Evolutionary conservation across 2,888 invertebrate genomes (phyloP), one percentile per base, ranked within the genome.

Genomic region (Parelbella ahira): DNA sequence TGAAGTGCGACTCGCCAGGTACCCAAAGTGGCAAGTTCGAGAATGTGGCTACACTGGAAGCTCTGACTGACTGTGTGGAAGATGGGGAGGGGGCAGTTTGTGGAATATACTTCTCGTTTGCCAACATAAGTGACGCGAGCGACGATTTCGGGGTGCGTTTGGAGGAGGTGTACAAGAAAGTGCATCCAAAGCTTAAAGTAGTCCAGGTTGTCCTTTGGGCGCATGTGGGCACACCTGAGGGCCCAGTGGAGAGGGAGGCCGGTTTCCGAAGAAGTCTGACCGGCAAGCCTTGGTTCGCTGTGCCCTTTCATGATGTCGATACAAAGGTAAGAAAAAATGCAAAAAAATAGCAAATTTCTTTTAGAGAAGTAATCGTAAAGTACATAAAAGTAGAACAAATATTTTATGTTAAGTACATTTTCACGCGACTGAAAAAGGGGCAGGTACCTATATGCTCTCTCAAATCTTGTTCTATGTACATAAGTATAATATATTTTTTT

Each of bases 151-250:
- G 91, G 7, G 88, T 90, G 50, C 90, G 91, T 54, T 74, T 93
- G 56, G 81, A 88, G 50, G 90, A 91, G 45, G 76, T 93, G 19
- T 91, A 89, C 54, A 87, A 78, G 42, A 63, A 64, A 19, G 81
- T 81, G 48, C 70, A 79, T 48, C 89, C 88, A 42, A 78, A 80
- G 34, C 68, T 92, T 64, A 90, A 90, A 62, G 90, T 93, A 4
- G 90, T 92, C 33, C 92, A 93, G 64, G 91, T 92, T 52, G 92
- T 92, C 37, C 70, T 92, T 53, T 92, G 92, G 92, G 92, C 91
- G 7, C 87, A 86, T 45, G 84, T 86, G 2, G 87, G 86, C 6
- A 86, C 86, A 0, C 86, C 72, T 71, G 92, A 82, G 56, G 91
- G 91, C 9, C 90, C 89, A 2, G 88, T 90, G 49, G 92, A 92